Evolutionary conservation across 1,140 invertebrate genomes (phyloP).

Genomic region (Drosophila kurseongensis): DNA sequence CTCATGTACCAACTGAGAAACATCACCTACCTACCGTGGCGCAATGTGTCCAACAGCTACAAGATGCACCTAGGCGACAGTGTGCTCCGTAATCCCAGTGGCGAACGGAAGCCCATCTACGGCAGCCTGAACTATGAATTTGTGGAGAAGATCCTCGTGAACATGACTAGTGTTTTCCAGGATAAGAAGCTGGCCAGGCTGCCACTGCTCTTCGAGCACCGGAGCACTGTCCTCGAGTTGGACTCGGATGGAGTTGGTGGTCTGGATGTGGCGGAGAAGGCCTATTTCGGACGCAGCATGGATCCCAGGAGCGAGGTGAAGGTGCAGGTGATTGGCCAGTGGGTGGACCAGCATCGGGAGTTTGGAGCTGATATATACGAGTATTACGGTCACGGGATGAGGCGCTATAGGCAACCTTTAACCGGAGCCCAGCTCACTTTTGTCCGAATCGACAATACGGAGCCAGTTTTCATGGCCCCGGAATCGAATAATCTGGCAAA

Average conservation of each 20-base stretch:
- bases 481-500: conserved; percentile 66
- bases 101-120: conserved; percentile 72
- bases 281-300: conserved; percentile 75
- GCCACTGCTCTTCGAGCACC: conserved; percentile 75
- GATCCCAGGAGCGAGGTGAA: conserved; percentile 69
- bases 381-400: conserved; percentile 69
- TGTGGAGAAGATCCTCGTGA: conserved; percentile 72
- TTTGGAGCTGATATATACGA: conserved; percentile 76
- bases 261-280: conserved; percentile 64
- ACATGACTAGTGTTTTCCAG: conserved; percentile 54
- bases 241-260: conserved; percentile 68
- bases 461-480: conserved; percentile 70
- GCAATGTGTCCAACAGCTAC: conserved; percentile 72
- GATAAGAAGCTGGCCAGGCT: conserved; percentile 35
- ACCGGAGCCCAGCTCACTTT: conserved; percentile 51
- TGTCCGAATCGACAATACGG: conserved; percentile 68
- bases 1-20: conserved; percentile 75
- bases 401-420: conserved; percentile 52
- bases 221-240: conserved; percentile 63
- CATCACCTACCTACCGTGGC: conserved; percentile 73
- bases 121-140: conserved; percentile 72
- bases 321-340: conserved; percentile 75
- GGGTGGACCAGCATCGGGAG: conserved; percentile 71
- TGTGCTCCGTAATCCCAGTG: conserved; percentile 63
- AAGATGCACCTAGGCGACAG: conserved; percentile 67